These are phyloP conservation scores for Myiotriccus ornatus DNA, from an alignment of 2,797 vertebrate species.

Conservation along the genomic window DNA sequence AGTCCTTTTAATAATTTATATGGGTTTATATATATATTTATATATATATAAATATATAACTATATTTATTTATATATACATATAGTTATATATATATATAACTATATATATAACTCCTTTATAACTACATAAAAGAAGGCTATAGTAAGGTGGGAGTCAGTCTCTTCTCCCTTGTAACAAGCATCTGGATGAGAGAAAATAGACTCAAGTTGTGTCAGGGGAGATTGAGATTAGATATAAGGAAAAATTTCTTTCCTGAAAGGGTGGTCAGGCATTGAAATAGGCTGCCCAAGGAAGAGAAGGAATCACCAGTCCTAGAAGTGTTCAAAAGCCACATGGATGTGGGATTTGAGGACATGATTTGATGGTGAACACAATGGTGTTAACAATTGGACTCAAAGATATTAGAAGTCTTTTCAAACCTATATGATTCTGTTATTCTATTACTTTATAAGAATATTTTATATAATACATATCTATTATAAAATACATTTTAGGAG, in stretches of 20 bases:
- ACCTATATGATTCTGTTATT: background rate
- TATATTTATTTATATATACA: background rate
- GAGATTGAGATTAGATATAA: background rate
- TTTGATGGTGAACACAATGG: background rate
- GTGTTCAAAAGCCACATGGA: background rate
- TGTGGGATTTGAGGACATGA: background rate
- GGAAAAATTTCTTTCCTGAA: background rate
- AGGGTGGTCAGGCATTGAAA: background rate
- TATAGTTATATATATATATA: too few species aligned
- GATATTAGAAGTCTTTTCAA: background rate
- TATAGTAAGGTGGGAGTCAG: accelerated
- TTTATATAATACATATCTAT: background rate
- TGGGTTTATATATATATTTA: too few species aligned
- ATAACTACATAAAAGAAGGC: background rate
- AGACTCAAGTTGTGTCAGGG: accelerated
- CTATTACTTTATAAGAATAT: background rate
- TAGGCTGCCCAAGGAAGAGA: background rate
- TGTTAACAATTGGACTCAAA: accelerated
- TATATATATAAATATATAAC: too few species aligned
- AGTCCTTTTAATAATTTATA: background rate
- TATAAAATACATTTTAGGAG: background rate
- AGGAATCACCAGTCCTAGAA: background rate
- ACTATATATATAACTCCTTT: background rate
- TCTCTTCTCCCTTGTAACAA: background rate
- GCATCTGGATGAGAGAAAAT: background rate